A percentile compares a stretch with the other conserved stretches of the same genome.
phyloP scores from a whole-genome alignment of 2,888 invertebrate genomes.

The Pollenia angustigena region DNA sequence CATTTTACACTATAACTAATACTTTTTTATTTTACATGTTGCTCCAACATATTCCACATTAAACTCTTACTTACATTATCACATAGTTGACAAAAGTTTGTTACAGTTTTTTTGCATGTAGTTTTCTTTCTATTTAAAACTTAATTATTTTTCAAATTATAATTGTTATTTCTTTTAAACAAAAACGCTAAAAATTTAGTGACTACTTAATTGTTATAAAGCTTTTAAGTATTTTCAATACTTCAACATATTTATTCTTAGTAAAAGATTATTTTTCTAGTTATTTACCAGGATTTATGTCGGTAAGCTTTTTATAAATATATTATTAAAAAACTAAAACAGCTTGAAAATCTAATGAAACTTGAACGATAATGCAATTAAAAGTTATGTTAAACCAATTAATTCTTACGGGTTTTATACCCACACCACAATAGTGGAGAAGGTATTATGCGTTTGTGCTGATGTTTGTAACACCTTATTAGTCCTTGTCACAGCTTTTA shows the following conservation, averaged over 20 bases:
- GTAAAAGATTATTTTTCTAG: conserved; percentile 56
- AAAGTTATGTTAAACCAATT: background rate
- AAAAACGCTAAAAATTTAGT: conserved; percentile 23
- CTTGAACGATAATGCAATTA: background rate
- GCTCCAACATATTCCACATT: conserved; percentile 6
- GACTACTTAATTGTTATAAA: background rate
- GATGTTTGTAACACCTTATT: too few relatives aligned
- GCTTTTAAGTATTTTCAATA: conserved; percentile 18
- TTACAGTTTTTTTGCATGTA: conserved; percentile 60
- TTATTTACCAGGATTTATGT: conserved; percentile 51
- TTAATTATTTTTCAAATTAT: conserved; percentile 6
- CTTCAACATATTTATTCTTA: background rate
- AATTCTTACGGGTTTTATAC: too few relatives aligned
- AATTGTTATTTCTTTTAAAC: background rate
- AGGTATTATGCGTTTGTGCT: too few relatives aligned
- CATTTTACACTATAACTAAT: conserved; percentile 12
- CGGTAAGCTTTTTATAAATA: conserved; percentile 60
- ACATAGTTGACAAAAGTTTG: conserved; percentile 28
- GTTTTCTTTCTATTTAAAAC: conserved; percentile 13
- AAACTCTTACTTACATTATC: background rate
- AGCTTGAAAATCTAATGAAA: background rate
- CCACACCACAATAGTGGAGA: too few relatives aligned
- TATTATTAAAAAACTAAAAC: background rate
- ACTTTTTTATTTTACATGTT: background rate
- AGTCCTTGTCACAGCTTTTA: too few relatives aligned